A percentile compares a stretch with the other conserved stretches of the same genome.
phyloP scores from a whole-genome alignment of 1,140 invertebrate species.

The Lepidotrigona ventralis region DNA sequence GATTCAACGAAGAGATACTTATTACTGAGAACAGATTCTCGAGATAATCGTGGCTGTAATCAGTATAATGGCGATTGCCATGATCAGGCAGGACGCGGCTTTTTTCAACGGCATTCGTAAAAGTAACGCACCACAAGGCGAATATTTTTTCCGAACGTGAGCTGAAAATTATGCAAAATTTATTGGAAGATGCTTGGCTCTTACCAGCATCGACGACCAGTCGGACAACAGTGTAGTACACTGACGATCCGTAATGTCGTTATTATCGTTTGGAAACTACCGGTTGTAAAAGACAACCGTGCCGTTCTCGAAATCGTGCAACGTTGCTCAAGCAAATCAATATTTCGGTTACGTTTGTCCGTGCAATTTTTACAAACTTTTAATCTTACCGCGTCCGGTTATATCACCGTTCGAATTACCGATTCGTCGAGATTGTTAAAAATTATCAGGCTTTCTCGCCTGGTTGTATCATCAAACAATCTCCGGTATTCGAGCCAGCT shows the following conservation, averaged over 20 bases:
- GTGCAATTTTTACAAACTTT: background rate
- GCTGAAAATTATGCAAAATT: background rate
- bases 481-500: background rate
- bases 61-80: background rate
- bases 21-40: background rate
- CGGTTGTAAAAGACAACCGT: background rate
- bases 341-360: background rate
- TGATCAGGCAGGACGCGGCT: background rate
- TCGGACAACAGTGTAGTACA: background rate
- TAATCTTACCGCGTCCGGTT: background rate
- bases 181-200: background rate
- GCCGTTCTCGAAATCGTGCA: background rate
- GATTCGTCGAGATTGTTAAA: conserved; percentile 7
- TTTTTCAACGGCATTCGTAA: conserved; percentile 1
- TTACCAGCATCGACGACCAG: background rate
- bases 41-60: background rate
- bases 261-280: background rate
- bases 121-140: background rate
- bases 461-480: background rate
- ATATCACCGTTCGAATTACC: background rate
- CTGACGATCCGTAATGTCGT: background rate
- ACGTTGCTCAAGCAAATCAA: background rate
- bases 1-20: background rate
- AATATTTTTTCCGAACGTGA: background rate
- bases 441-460: background rate